Percentiles rank a stretch among this genome's conserved stretches.
Evolutionary conservation across 2,797 vertebrate genomes (phyloP).

Genomic region (Alosa sapidissima): DNA sequence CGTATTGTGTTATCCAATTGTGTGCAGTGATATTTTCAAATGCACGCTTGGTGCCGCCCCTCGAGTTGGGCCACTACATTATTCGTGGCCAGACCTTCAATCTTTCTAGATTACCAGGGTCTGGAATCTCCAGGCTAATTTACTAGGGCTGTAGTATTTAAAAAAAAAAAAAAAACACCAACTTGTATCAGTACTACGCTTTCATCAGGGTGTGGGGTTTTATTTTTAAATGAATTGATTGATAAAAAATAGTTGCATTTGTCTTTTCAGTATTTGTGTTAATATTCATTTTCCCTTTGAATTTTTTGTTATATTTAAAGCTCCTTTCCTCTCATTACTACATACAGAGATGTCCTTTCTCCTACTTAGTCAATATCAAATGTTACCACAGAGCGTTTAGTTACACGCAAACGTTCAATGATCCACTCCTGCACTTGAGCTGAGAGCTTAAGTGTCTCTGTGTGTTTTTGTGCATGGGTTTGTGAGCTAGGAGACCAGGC

Average conservation of each 20-base stretch:
- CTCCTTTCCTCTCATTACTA: background rate
- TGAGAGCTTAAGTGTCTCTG: background rate
- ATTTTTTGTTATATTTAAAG: background rate
- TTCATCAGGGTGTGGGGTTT: no score
- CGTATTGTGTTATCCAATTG: no score
- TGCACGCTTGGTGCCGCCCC: no score
- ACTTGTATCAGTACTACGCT: no score
- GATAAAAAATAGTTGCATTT: background rate
- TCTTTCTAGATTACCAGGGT: no score
- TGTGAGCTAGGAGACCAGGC: background rate
- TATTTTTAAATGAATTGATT: background rate
- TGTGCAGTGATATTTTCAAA: no score
- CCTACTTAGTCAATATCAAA: background rate
- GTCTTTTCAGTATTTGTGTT: background rate
- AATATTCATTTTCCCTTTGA: background rate
- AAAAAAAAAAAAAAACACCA: no score
- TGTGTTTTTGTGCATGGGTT: background rate
- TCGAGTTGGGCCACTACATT: no score
- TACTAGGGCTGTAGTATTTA: no score
- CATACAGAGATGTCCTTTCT: background rate
- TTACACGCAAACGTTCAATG: background rate
- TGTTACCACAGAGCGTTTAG: background rate
- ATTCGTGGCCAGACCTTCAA: no score
- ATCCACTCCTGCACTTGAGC: background rate
- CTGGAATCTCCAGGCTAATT: no score